These are phyloP conservation scores for Clarias platycephalus DNA, from an alignment of 2,797 vertebrate species.

Conservation along the genomic window DNA sequence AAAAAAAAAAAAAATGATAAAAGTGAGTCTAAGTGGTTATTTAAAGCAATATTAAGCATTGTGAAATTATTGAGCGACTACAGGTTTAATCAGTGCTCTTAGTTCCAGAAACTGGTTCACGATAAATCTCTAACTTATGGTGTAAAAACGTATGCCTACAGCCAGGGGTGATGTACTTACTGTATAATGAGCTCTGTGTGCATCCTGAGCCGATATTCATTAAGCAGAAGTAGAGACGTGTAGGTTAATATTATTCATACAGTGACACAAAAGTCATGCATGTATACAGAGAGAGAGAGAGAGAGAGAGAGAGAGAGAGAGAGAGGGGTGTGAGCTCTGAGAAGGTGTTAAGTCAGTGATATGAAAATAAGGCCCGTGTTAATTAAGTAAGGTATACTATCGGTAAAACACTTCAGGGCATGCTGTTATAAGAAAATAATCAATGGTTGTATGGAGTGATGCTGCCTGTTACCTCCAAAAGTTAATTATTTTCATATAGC, in stretches of 20 bases:
- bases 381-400: not conserved
- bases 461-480: not conserved
- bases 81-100: slow-evolving; percentile 5
- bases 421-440: not conserved
- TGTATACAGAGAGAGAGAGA: not conserved
- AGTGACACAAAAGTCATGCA: not conserved
- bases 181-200: not conserved
- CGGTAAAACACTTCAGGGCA: not conserved
- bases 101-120: not conserved
- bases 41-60: slow-evolving; percentile 4
- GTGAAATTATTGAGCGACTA: slow-evolving; percentile 1
- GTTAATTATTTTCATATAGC: slow-evolving; percentile 5
- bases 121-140: slow-evolving; percentile 13
- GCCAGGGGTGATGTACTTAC: not conserved
- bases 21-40: slow-evolving; percentile 13
- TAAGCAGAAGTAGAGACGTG: not conserved
- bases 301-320: not conserved
- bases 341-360: slow-evolving; percentile 9
- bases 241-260: slow-evolving; percentile 6
- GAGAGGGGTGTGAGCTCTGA: not conserved
- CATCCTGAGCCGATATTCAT: not conserved
- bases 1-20: not conserved
- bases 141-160: not conserved
- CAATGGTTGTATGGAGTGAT: not conserved
- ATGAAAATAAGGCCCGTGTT: not conserved